Conservation (phyloP, 2,797 vertebrate species). For the Arnoldichthys spilopterus region DNA sequence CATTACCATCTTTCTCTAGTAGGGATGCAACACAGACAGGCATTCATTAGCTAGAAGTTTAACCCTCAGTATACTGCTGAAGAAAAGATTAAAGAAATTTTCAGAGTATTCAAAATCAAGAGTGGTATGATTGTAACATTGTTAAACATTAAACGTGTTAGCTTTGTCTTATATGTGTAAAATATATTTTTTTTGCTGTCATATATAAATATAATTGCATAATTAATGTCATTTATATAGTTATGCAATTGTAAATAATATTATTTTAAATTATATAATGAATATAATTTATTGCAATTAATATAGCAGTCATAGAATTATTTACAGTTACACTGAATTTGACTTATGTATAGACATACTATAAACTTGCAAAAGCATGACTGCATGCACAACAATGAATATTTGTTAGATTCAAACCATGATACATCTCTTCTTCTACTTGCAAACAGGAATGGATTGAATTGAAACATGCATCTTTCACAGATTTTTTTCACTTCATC, state of each 20-base stretch:
- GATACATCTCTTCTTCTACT: neutral
- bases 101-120: neutral
- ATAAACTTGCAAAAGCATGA: no score
- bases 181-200: neutral
- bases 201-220: neutral
- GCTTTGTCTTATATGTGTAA: neutral
- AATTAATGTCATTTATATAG: neutral
- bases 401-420: neutral
- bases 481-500: no score
- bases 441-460: no score
- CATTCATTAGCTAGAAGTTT: neutral
- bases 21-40: conserved; percentile 7
- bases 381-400: no score
- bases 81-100: neutral
- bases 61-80: neutral
- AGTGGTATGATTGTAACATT: no score
- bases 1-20: neutral
- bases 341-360: no score
- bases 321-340: no score
- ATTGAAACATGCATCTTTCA: no score
- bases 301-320: no score
- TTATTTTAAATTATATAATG: no score
- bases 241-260: no score
- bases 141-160: neutral
- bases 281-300: no score